Conservation (phyloP, 2,797 vertebrate genomes). For the Knipowitschia caucasica region DNA sequence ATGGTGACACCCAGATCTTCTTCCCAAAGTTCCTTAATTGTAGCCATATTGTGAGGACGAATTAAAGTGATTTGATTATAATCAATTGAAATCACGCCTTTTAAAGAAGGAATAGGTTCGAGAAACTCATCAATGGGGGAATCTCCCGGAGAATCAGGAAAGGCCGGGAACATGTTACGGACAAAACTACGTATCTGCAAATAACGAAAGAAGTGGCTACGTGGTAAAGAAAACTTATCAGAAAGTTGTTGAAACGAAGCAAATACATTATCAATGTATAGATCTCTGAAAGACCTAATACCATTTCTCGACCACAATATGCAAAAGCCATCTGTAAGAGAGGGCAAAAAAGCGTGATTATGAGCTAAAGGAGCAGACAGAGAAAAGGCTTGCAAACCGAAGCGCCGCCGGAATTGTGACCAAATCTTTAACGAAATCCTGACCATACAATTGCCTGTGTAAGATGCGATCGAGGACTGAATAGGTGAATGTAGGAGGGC, state of each 20-base stretch:
- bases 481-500: background rate
- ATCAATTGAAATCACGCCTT: background rate
- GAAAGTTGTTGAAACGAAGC: slow-evolving; percentile 1
- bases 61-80: slow-evolving; percentile 8
- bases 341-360: slow-evolving; percentile 6
- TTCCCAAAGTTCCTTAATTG: slow-evolving; percentile 9
- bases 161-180: background rate
- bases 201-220: background rate
- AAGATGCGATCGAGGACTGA: background rate
- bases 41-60: too few relatives aligned
- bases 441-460: background rate
- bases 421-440: background rate
- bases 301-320: slow-evolving; percentile 1
- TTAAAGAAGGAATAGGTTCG: background rate
- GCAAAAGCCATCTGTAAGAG: background rate
- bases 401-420: background rate
- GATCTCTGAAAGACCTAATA: slow-evolving; percentile 4
- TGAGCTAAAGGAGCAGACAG: background rate
- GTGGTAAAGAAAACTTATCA: background rate
- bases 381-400: background rate
- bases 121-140: background rate
- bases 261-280: background rate
- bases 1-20: slow-evolving; percentile 11
- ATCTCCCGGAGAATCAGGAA: background rate
- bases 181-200: slow-evolving; percentile 5